These are phyloP conservation scores for Isoperla grammatica DNA, from an alignment of 2,888 invertebrate species.

Conservation along the genomic window DNA sequence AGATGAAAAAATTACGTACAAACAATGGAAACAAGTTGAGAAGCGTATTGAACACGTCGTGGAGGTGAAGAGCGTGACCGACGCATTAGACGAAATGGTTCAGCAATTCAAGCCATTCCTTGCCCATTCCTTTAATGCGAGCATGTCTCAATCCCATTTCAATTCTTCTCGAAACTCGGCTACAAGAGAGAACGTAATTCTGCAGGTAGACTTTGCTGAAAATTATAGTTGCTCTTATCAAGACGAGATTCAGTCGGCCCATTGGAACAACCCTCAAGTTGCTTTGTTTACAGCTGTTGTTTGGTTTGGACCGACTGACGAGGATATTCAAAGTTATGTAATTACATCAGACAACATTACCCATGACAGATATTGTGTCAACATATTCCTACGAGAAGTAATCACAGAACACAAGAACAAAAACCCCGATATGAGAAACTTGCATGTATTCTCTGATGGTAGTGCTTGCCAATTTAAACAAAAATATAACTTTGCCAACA, in stretches of 20 bases:
- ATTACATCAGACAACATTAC: slow-evolving; percentile 1
- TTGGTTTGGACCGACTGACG: too few relatives aligned
- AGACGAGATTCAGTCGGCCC: neutral
- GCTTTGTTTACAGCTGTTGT: neutral
- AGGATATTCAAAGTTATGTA: neutral
- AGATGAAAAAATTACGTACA: too few relatives aligned
- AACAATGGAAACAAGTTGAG: too few relatives aligned
- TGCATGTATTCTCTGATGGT: neutral
- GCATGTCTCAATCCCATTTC: too few relatives aligned
- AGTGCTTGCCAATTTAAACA: slow-evolving; percentile 11
- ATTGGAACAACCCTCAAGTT: neutral
- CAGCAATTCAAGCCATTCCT: too few relatives aligned
- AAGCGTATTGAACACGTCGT: too few relatives aligned
- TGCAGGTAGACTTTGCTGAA: neutral
- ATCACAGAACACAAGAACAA: neutral
- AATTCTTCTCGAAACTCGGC: too few relatives aligned
- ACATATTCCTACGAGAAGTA: neutral
- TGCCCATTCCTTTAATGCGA: too few relatives aligned
- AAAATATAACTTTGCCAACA: neutral
- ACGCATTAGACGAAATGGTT: too few relatives aligned
- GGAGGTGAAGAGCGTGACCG: too few relatives aligned
- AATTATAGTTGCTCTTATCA: neutral
- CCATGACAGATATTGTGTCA: neutral
- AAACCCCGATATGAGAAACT: neutral
- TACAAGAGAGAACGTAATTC: too few relatives aligned